Conservation (phyloP, 2,113 vertebrate genomes). For the Bucco capensis region DNA sequence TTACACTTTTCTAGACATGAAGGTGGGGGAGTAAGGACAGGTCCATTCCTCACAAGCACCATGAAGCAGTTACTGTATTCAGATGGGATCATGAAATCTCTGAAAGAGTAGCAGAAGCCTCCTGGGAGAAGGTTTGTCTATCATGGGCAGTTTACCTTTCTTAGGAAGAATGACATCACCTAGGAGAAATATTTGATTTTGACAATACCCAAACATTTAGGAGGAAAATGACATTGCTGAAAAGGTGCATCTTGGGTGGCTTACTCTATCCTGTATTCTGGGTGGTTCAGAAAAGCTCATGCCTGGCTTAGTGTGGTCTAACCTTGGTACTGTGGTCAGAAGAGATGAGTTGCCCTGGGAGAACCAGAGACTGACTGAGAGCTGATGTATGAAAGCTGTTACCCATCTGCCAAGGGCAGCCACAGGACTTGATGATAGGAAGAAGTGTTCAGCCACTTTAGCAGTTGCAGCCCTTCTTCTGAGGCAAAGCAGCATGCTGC, state of each 20-base stretch:
- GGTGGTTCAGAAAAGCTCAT: not conserved
- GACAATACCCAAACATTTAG: not conserved
- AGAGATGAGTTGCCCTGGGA: not conserved
- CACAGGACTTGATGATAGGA: fast-evolving
- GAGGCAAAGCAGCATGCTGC: not conserved
- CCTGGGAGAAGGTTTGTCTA: not conserved
- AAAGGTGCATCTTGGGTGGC: not conserved
- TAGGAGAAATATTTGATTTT: not conserved
- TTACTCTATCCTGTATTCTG: not conserved
- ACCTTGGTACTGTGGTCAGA: not conserved
- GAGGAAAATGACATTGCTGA: not conserved
- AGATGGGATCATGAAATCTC: not conserved
- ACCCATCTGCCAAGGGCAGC: not conserved
- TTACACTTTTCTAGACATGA: not conserved
- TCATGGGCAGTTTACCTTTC: not conserved
- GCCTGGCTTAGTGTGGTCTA: not conserved
- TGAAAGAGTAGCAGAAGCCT: not conserved
- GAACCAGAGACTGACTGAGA: fast-evolving
- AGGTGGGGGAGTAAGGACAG: not conserved
- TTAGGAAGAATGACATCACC: not conserved
- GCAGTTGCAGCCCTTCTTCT: not conserved
- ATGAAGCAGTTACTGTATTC: not conserved
- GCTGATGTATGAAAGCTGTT: not conserved
- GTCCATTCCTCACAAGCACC: not conserved
- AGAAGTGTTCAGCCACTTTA: not conserved